Conservation (phyloP, 2,113 vertebrate species). For the Emydocephalus ijimae region DNA sequence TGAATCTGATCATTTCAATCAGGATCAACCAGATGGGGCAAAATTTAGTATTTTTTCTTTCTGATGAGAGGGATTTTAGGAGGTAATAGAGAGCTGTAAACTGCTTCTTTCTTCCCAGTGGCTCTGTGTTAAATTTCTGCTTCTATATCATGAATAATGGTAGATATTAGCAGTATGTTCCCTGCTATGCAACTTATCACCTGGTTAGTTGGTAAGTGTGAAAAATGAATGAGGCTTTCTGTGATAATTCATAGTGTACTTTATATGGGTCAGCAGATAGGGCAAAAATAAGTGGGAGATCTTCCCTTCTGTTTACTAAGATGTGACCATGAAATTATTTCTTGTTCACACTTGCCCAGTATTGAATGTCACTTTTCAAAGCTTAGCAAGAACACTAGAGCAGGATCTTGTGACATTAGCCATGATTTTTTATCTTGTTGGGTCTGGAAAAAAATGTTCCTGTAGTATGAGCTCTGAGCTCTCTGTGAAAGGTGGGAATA, state of each 20-base stretch:
- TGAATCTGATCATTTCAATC: not conserved
- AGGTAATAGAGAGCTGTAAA: not conserved
- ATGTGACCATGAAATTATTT: not conserved
- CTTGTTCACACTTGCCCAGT: not conserved
- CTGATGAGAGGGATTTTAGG: not conserved
- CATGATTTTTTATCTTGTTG: not conserved
- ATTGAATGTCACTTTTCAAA: not conserved
- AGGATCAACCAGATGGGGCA: not conserved
- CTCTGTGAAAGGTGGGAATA: not conserved
- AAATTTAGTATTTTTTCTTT: not conserved
- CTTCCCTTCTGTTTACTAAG: not conserved
- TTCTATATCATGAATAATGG: not conserved
- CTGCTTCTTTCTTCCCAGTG: not conserved
- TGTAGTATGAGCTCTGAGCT: not conserved
- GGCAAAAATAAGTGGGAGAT: not conserved
- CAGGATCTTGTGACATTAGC: not conserved
- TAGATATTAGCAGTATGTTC: not conserved
- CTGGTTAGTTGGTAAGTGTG: not conserved
- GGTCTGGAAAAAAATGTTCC: not conserved
- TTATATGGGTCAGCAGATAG: not conserved
- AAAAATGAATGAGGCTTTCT: not conserved
- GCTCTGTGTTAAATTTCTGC: not conserved
- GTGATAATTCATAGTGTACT: not conserved
- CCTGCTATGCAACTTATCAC: not conserved
- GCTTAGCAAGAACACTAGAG: not conserved